These are phyloP conservation scores for Abrostola tripartita DNA, from an alignment of 2,888 invertebrate genomes.

Conservation along the genomic window DNA sequence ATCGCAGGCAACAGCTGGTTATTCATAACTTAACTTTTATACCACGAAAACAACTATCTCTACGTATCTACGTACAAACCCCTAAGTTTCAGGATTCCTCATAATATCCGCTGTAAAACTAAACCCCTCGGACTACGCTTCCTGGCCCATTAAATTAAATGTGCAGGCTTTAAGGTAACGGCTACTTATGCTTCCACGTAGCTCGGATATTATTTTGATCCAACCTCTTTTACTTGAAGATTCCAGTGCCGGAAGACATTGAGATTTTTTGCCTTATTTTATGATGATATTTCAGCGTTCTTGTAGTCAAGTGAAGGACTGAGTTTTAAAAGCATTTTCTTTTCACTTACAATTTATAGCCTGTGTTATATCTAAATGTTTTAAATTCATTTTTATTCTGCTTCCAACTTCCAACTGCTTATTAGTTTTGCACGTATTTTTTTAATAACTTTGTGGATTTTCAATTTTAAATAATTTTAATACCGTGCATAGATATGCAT, in stretches of 20 bases:
- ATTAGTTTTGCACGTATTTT: background rate
- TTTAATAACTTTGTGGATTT: no score
- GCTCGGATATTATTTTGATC: constrained; percentile 70
- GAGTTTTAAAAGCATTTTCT: background rate
- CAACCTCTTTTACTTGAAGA: constrained; percentile 58
- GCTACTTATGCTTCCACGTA: constrained; percentile 67
- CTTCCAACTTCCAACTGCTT: background rate
- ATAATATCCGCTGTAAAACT: constrained; percentile 54
- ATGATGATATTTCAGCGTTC: constrained; percentile 33
- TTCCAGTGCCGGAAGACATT: constrained; percentile 39
- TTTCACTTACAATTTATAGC: background rate
- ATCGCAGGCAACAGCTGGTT: background rate
- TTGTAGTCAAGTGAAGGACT: constrained; percentile 8
- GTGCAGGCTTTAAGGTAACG: constrained; percentile 68
- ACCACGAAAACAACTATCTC: constrained; percentile 5
- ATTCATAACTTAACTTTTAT: constrained; percentile 10
- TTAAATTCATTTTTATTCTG: background rate
- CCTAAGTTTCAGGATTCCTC: constrained; percentile 42
- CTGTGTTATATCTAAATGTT: background rate
- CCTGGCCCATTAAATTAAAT: constrained; percentile 66
- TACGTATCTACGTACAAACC: constrained; percentile 13
- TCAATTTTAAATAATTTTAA: no score
- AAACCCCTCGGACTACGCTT: constrained; percentile 48
- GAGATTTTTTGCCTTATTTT: constrained; percentile 35
- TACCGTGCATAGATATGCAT: no score